Conservation (phyloP, 1,140 invertebrate genomes). For the Ectropis grisescens region DNA sequence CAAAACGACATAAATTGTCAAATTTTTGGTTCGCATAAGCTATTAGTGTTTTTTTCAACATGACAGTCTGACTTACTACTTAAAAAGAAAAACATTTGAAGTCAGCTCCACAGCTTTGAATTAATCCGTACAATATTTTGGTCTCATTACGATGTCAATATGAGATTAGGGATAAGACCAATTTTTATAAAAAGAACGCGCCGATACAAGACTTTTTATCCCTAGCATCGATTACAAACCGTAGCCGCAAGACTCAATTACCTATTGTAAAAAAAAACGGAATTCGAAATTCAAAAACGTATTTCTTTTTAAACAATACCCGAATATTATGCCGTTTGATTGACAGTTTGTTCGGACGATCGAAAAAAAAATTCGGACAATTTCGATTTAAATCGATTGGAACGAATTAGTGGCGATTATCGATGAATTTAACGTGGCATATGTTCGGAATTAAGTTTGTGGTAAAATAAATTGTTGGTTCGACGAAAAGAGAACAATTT, state of each 20-base stretch:
- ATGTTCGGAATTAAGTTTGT: slow-evolving; percentile 9
- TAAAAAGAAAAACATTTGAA: too few species aligned
- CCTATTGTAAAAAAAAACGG: slow-evolving; percentile 4
- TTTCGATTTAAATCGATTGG: slow-evolving; percentile 12
- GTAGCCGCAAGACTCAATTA: too few species aligned
- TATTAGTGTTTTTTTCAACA: too few species aligned
- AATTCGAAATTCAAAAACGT: slow-evolving; percentile 8
- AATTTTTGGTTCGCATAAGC: too few species aligned
- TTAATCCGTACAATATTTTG: slow-evolving; percentile 54
- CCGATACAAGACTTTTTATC: not conserved
- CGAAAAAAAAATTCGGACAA: slow-evolving; percentile 14
- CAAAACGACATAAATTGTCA: too few species aligned
- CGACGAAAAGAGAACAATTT: too few species aligned
- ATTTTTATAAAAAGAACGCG: slow-evolving; percentile 26
- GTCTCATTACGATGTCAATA: slow-evolving; percentile 66
- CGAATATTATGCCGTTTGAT: slow-evolving; percentile 16
- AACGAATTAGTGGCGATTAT: slow-evolving; percentile 16
- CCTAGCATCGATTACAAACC: slow-evolving; percentile 2
- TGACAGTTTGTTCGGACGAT: slow-evolving; percentile 13
- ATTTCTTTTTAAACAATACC: slow-evolving; percentile 12
- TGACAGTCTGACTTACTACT: too few species aligned
- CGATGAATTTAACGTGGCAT: slow-evolving; percentile 14
- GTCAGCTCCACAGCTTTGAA: too few species aligned
- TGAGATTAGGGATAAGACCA: slow-evolving; percentile 63
- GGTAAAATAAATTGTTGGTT: too few species aligned